phyloP scores from a whole-genome alignment of 2,888 invertebrate species.

The Autographa pulchrina region DNA sequence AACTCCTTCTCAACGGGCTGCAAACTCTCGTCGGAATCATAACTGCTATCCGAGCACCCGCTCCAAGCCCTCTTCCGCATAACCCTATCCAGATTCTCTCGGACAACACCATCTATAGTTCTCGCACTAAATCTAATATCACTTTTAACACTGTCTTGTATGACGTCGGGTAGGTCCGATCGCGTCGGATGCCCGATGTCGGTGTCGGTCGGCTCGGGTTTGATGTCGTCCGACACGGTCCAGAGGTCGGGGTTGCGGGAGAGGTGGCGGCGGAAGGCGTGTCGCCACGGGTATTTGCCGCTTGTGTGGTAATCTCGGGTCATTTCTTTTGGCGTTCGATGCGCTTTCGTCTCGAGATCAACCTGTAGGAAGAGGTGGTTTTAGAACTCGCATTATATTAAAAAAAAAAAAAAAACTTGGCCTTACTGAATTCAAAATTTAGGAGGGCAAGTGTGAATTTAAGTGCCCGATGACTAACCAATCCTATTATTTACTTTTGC shows the following conservation, averaged over 20 bases:
- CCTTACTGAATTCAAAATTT: neutral
- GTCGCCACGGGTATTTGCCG: slow-evolving; percentile 82
- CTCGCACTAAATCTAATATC: slow-evolving; percentile 79
- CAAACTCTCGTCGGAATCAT: slow-evolving; percentile 81
- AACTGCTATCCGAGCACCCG: slow-evolving; percentile 78
- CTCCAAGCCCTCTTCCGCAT: slow-evolving; percentile 79
- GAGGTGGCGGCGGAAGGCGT: slow-evolving; percentile 81
- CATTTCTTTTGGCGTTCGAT: slow-evolving; percentile 81
- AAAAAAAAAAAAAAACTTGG: too few species aligned
- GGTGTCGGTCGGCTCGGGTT: slow-evolving; percentile 52
- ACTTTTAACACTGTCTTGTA: slow-evolving; percentile 74
- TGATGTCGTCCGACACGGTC: slow-evolving; percentile 56
- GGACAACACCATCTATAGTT: slow-evolving; percentile 72
- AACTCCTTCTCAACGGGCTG: slow-evolving; percentile 84
- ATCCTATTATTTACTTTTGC: too few species aligned
- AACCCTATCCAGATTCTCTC: slow-evolving; percentile 67
- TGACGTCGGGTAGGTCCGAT: slow-evolving; percentile 52
- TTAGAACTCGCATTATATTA: too few species aligned
- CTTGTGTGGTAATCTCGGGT: slow-evolving; percentile 81
- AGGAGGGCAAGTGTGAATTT: neutral
- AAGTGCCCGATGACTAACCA: too few species aligned
- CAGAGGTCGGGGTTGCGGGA: slow-evolving; percentile 75
- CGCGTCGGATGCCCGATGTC: slow-evolving; percentile 36
- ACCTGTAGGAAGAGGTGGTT: slow-evolving; percentile 63
- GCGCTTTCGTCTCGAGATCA: slow-evolving; percentile 80